A percentile compares a stretch with the other conserved stretches of the same genome.
These are phyloP conservation scores for Tinea pellionella DNA, from an alignment of 2,888 invertebrate genomes.

Conservation along the genomic window DNA sequence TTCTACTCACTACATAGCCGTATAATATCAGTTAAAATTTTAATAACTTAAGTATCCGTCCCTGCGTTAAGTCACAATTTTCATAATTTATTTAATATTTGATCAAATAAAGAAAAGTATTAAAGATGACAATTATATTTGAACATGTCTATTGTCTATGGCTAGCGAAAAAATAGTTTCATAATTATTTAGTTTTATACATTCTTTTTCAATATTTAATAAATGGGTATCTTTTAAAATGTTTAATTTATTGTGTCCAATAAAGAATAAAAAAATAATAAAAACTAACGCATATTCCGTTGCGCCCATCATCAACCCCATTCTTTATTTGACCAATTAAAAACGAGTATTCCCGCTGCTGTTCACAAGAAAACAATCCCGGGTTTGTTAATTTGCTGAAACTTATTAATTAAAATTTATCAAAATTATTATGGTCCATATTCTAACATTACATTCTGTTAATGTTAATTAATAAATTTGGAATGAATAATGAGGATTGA, in stretches of 20 bases:
- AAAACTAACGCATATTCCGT: too few relatives aligned
- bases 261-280: too few relatives aligned
- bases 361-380: constrained; percentile 37
- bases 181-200: too few relatives aligned
- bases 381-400: constrained; percentile 60
- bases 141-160: too few relatives aligned
- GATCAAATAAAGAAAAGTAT: too few relatives aligned
- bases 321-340: too few relatives aligned
- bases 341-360: constrained; percentile 65
- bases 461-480: not conserved
- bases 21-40: constrained; percentile 68
- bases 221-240: too few relatives aligned
- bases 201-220: too few relatives aligned
- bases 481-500: constrained; percentile 9
- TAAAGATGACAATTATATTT: too few relatives aligned
- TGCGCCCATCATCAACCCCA: too few relatives aligned
- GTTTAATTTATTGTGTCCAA: too few relatives aligned
- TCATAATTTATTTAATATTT: constrained; percentile 53
- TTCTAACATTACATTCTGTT: not conserved
- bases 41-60: constrained; percentile 72
- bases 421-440: constrained; percentile 20
- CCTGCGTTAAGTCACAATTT: constrained; percentile 69
- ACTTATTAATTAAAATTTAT: constrained; percentile 47
- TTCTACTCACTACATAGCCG: constrained; percentile 77
- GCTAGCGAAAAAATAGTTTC: too few relatives aligned